Conservation (phyloP, 2,797 vertebrate species). For the Poeciliopsis turneri region DNA sequence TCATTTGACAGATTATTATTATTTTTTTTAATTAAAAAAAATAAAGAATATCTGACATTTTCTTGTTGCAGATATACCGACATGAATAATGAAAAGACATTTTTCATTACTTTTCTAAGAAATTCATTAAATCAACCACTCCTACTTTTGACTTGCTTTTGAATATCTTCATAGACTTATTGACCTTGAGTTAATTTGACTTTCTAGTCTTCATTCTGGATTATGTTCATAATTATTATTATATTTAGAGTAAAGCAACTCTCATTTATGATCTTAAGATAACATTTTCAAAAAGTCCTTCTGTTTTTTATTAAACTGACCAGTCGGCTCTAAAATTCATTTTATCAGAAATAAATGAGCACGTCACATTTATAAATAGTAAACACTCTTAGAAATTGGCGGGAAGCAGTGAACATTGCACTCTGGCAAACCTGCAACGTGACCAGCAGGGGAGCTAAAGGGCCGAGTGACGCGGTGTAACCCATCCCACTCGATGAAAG, state of each 20-base stretch:
- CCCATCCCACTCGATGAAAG: conserved; percentile 35
- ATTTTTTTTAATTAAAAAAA: background rate
- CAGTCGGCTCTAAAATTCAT: background rate
- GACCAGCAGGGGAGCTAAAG: conserved; percentile 56
- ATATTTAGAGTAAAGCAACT: background rate
- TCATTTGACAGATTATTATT: background rate
- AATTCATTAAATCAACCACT: background rate
- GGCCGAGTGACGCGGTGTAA: conserved; percentile 4
- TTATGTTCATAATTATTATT: background rate
- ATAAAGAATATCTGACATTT: background rate
- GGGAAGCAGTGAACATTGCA: conserved; percentile 5
- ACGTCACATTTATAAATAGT: conserved; percentile 7
- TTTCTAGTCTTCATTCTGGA: background rate
- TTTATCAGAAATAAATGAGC: conserved; percentile 1
- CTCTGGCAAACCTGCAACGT: background rate
- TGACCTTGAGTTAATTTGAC: background rate
- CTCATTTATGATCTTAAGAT: background rate
- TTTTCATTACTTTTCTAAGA: background rate
- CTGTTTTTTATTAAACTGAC: background rate
- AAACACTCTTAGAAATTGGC: conserved; percentile 6
- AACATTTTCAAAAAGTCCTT: background rate
- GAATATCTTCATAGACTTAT: background rate
- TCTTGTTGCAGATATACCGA: background rate
- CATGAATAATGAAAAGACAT: background rate
- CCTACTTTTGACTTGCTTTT: background rate